Evolutionary conservation across 2,113 vertebrate genomes (phyloP).

Genomic region (Anolis sagrei): DNA sequence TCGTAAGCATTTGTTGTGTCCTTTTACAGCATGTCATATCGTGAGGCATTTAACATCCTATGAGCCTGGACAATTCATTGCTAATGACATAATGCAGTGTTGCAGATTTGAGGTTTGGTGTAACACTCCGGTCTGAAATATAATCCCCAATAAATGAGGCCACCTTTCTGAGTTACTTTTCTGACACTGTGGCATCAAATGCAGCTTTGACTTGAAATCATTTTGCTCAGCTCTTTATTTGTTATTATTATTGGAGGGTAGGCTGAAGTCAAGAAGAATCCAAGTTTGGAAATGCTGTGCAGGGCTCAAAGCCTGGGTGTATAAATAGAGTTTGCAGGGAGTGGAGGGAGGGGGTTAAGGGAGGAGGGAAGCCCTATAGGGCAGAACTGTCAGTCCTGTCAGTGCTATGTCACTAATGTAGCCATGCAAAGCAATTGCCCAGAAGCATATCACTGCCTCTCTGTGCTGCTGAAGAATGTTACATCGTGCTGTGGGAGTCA

Average conservation of each 20-base stretch:
- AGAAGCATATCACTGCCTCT: constrained; percentile 42
- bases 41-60: constrained; percentile 16
- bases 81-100: constrained; percentile 23
- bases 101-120: constrained; percentile 12
- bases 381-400: constrained; percentile 62
- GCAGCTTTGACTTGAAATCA: neutral
- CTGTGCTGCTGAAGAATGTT: neutral
- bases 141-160: constrained; percentile 19
- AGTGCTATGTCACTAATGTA: constrained; percentile 25
- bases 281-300: neutral
- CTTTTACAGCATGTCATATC: constrained; percentile 28
- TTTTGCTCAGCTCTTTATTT: neutral
- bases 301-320: constrained; percentile 16
- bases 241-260: neutral
- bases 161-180: constrained; percentile 13
- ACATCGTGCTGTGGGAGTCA: constrained; percentile 30
- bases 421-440: constrained; percentile 20
- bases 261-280: constrained; percentile 11
- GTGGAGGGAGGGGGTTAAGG: neutral
- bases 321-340: constrained; percentile 51
- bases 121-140: neutral
- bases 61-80: constrained; percentile 9
- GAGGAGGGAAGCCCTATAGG: constrained; percentile 43
- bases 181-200: neutral
- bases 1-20: constrained; percentile 24